A percentile compares a stretch with the other conserved stretches of the same genome.
phyloP scores from a whole-genome alignment of 1,140 invertebrate genomes.

The Drosophila ananassae region DNA sequence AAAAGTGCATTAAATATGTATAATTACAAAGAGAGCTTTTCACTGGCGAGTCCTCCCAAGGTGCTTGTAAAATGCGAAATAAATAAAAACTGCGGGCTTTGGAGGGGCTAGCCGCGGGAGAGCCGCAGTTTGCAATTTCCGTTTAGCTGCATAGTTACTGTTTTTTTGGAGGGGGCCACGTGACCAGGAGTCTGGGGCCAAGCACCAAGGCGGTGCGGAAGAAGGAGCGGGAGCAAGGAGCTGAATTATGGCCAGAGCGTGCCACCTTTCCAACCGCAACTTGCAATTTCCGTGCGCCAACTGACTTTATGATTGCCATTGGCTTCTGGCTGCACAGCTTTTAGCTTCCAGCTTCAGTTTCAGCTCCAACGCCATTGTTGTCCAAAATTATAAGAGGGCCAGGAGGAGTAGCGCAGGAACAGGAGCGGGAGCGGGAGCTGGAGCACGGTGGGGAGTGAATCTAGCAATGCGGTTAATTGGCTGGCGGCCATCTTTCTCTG shows the following conservation, averaged over 20 bases:
- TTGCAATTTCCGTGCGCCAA: conserved; percentile 76
- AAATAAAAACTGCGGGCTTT: conserved; percentile 33
- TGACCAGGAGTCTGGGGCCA: conserved; percentile 6
- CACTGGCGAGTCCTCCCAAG: conserved; percentile 29
- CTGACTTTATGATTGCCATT: conserved; percentile 76
- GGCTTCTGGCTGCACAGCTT: conserved; percentile 31
- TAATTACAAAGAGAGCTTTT: conserved; percentile 42
- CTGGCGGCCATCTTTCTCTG: conserved; percentile 55
- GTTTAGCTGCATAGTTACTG: conserved; percentile 29
- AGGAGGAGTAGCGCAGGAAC: neutral
- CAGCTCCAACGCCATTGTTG: conserved; percentile 46
- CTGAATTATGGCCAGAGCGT: conserved; percentile 55
- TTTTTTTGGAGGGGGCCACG: conserved; percentile 30
- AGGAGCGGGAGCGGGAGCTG: neutral
- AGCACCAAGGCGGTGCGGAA: neutral
- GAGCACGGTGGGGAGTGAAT: neutral
- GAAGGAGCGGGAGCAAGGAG: neutral
- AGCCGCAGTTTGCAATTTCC: conserved; percentile 72
- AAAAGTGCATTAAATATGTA: conserved; percentile 55
- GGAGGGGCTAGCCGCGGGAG: neutral
- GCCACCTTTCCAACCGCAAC: conserved; percentile 66
- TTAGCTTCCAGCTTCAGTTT: neutral
- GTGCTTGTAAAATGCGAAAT: conserved; percentile 50
- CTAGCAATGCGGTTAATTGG: conserved; percentile 58
- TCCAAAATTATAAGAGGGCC: conserved; percentile 16